Conservation (phyloP, 2,797 vertebrate species). For the Glyptemys insculpta region DNA sequence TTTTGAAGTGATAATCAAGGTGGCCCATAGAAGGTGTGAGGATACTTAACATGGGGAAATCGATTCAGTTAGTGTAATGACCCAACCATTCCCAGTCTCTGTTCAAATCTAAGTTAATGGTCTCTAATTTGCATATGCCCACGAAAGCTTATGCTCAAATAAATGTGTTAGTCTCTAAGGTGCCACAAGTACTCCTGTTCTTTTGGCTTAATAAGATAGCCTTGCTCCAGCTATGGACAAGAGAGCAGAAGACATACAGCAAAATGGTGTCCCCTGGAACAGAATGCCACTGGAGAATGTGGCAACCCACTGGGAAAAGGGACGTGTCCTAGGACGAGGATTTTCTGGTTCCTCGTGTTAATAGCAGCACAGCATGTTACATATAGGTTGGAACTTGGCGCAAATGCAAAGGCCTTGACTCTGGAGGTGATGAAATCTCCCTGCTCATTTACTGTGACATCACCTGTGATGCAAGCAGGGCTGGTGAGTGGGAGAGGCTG, state of each 20-base stretch:
- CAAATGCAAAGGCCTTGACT: neutral
- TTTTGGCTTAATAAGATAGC: neutral
- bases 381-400: neutral
- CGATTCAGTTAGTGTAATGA: too few relatives aligned
- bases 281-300: neutral
- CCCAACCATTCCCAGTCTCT: too few relatives aligned
- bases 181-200: too few relatives aligned
- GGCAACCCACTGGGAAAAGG: neutral
- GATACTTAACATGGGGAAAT: too few relatives aligned
- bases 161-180: too few relatives aligned
- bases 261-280: neutral
- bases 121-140: too few relatives aligned
- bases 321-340: neutral
- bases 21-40: too few relatives aligned
- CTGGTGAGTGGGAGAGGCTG: neutral
- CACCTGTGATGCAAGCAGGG: neutral
- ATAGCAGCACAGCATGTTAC: neutral
- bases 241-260: neutral
- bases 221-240: neutral
- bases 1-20: too few relatives aligned
- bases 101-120: too few relatives aligned
- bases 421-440: neutral
- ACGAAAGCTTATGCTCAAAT: too few relatives aligned
- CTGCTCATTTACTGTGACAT: constrained; percentile 7
- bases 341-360: neutral